Evolutionary conservation across 2,888 invertebrate species (phyloP).

Genomic region (Heliconius aoede): DNA sequence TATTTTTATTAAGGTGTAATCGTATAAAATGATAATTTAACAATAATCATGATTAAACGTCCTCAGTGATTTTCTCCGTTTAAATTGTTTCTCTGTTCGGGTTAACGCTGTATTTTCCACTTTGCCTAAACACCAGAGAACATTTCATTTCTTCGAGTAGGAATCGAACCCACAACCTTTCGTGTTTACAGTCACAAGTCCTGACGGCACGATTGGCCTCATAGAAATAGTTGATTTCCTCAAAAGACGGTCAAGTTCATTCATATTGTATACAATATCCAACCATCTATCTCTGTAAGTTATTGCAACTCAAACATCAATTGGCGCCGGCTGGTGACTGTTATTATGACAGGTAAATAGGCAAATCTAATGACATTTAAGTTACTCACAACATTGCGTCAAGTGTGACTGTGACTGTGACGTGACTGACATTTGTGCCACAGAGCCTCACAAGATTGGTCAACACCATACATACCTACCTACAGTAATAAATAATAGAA

Average conservation of each 20-base stretch:
- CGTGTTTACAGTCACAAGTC: too few relatives aligned
- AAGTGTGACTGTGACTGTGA: conserved; percentile 52
- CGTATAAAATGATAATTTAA: not conserved
- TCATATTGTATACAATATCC: conserved; percentile 5
- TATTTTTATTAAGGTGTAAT: conserved; percentile 6
- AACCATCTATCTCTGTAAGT: conserved; percentile 29
- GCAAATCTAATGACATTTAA: conserved; percentile 63
- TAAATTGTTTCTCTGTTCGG: not conserved
- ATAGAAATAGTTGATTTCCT: not conserved
- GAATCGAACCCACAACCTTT: too few relatives aligned
- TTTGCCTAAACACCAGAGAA: too few relatives aligned
- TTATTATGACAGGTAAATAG: conserved; percentile 58
- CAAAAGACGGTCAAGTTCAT: not conserved
- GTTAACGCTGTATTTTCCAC: not conserved
- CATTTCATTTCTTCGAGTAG: too few relatives aligned
- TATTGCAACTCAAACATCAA: conserved; percentile 56
- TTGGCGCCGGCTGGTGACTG: conserved; percentile 49
- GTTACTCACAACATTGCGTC: conserved; percentile 60
- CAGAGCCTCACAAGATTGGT: conserved; percentile 57
- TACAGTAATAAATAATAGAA: conserved; percentile 48
- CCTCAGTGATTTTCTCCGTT: not conserved
- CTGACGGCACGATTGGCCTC: too few relatives aligned
- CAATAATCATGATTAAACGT: not conserved
- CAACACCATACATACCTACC: conserved; percentile 55
- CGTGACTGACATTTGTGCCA: conserved; percentile 61